A percentile compares a stretch with the other conserved stretches of the same genome.
phyloP scores from a whole-genome alignment of 30 jellyfish, hydroid and myxozoan genomes.

The Aurelia sp. region DNA sequence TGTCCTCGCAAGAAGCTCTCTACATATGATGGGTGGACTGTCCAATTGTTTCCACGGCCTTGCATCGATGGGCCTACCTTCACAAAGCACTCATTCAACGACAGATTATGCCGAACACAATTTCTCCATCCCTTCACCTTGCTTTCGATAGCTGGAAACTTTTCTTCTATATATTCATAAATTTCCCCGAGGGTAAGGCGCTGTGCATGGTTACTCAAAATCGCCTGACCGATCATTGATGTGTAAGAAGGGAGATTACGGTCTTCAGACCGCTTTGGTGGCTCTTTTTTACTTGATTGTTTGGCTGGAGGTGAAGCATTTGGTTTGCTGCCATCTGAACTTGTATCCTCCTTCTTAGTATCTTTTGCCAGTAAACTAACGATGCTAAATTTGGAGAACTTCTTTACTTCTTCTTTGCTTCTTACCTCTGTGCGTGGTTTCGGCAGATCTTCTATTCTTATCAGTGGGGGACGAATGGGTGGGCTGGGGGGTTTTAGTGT shows the following conservation, averaged over 20 bases:
- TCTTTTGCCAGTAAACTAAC: conserved; percentile 29
- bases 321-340: neutral
- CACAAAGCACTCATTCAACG: conserved; percentile 72
- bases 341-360: neutral
- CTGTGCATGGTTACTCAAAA: conserved; percentile 41
- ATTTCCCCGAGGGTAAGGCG: conserved; percentile 74
- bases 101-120: conserved; percentile 79
- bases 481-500: neutral
- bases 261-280: conserved; percentile 11
- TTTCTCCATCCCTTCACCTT: conserved; percentile 83
- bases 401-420: neutral
- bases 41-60: conserved; percentile 86
- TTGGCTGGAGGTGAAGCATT: neutral
- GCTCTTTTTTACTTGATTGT: neutral
- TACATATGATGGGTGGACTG: conserved; percentile 71
- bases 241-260: conserved; percentile 68
- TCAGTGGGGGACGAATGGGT: conserved; percentile 40
- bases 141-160: conserved; percentile 53
- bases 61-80: conserved; percentile 75
- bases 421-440: neutral
- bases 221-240: conserved; percentile 80
- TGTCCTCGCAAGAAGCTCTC: conserved; percentile 74
- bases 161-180: conserved; percentile 64
- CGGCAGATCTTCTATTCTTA: conserved; percentile 2
- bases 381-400: conserved; percentile 31